These are phyloP conservation scores for Hipposideros larvatus DNA, from an alignment of 2,797 vertebrate genomes.

Conservation along the genomic window DNA sequence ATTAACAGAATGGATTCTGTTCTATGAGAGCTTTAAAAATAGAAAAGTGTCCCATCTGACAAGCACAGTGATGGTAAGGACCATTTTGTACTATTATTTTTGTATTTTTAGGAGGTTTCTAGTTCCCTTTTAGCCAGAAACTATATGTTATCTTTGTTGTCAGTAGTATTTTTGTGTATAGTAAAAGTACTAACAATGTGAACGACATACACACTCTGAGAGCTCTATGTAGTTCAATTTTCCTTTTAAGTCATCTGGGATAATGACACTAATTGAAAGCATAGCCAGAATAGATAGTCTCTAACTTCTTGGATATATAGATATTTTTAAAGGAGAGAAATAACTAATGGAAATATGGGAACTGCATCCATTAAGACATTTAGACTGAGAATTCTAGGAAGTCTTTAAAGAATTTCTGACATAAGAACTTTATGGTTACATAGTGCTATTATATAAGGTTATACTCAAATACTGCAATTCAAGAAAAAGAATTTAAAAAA, in stretches of 20 bases:
- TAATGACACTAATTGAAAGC: background rate
- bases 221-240: background rate
- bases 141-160: background rate
- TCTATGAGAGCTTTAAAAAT: background rate
- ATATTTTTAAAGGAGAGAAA: background rate
- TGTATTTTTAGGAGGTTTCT: background rate
- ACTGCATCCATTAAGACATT: background rate
- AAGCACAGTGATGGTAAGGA: background rate
- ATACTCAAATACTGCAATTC: background rate
- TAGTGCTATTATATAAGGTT: background rate
- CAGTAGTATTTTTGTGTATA: background rate
- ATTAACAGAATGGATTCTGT: background rate
- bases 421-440: background rate
- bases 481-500: too few relatives aligned
- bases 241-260: background rate
- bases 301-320: background rate
- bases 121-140: background rate
- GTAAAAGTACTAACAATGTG: conserved; percentile 23
- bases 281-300: background rate
- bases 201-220: background rate
- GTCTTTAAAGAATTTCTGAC: background rate
- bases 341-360: background rate
- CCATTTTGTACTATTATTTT: background rate
- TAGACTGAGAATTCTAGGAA: background rate
- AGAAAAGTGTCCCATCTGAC: background rate